These are phyloP conservation scores for Panagrolaimus sp. DNA, from an alignment of 1,140 invertebrate species.

Conservation along the genomic window DNA sequence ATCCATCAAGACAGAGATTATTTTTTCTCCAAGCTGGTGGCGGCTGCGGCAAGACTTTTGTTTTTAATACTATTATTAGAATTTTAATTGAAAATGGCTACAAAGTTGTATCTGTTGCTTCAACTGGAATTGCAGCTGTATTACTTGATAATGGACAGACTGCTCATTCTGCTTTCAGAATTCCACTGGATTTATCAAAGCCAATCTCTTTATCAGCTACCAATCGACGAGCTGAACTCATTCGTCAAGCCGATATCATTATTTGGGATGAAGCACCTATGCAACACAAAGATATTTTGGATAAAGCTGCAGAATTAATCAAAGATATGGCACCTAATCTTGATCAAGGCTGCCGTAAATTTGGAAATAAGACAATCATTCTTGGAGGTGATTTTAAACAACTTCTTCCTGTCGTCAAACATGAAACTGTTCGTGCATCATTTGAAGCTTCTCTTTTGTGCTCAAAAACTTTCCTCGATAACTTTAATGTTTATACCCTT, in stretches of 20 bases:
- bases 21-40: background rate
- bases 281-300: background rate
- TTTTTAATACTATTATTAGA: background rate
- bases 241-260: background rate
- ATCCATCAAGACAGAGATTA: background rate
- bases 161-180: background rate
- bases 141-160: background rate
- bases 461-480: background rate
- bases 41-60: background rate
- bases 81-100: background rate
- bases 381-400: conserved; percentile 1
- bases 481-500: background rate
- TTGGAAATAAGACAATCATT: background rate
- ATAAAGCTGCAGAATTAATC: background rate
- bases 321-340: background rate
- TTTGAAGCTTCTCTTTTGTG: background rate
- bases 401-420: background rate
- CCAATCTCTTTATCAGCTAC: background rate
- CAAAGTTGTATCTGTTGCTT: background rate
- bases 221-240: background rate
- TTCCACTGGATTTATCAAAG: background rate
- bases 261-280: conserved; percentile 3
- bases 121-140: background rate
- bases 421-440: background rate
- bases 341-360: background rate